Conservation (phyloP, 2,797 vertebrate genomes). For the Peromyscus aztecus region DNA sequence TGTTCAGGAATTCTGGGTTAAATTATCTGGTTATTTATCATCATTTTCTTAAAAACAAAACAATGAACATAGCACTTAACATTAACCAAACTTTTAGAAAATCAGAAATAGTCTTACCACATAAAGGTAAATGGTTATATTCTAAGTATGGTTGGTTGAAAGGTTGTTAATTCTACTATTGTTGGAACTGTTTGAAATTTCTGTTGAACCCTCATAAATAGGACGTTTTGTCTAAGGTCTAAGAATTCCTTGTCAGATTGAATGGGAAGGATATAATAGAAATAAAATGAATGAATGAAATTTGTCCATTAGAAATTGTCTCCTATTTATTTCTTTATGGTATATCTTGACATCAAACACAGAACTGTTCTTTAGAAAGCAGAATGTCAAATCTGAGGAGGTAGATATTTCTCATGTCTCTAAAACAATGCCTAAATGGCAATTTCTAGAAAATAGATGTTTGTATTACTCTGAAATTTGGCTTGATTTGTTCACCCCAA, state of each 20-base stretch:
- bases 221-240: background rate
- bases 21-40: background rate
- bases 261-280: background rate
- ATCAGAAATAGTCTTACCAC: background rate
- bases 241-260: background rate
- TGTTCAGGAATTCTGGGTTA: conserved; percentile 45
- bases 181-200: conserved; percentile 6
- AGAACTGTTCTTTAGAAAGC: conserved; percentile 44
- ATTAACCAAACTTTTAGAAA: conserved; percentile 24
- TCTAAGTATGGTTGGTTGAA: background rate
- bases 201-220: background rate
- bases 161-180: background rate
- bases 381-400: conserved; percentile 8
- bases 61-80: background rate
- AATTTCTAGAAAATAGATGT: conserved; percentile 44
- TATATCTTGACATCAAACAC: conserved; percentile 31
- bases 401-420: conserved; percentile 40
- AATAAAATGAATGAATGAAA: background rate
- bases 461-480: conserved; percentile 58
- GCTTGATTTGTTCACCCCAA: background rate
- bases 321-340: conserved; percentile 3
- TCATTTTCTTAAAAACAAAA: conserved; percentile 6
- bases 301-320: background rate
- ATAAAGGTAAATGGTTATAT: background rate
- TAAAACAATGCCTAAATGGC: conserved; percentile 1